phyloP scores from a whole-genome alignment of 92 coral and sea anemone genomes.

The Anthopleura xanthogrammica region DNA sequence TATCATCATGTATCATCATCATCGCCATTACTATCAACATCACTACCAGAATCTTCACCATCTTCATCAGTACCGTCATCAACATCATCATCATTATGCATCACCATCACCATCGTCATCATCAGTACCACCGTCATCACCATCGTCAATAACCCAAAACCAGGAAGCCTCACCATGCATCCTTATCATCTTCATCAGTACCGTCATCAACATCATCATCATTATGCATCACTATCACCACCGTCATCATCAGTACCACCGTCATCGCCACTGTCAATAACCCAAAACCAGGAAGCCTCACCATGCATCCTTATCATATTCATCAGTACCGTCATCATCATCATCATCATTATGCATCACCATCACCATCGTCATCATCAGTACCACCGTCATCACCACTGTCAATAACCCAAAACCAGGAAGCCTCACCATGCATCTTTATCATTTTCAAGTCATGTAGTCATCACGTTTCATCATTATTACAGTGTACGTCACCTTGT shows the following conservation, averaged over 20 bases:
- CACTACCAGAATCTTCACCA: not conserved
- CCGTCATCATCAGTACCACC: not conserved
- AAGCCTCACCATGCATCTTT: no score
- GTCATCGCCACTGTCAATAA: not conserved
- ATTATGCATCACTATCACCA: not conserved
- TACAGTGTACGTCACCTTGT: no score
- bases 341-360: no score
- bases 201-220: not conserved
- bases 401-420: not conserved
- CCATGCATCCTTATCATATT: no score
- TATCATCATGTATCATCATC: not conserved
- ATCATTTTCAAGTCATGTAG: no score
- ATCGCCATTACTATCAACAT: not conserved
- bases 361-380: constrained; percentile 6
- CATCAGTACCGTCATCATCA: not conserved
- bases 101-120: not conserved
- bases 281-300: no score
- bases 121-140: not conserved
- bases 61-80: not conserved
- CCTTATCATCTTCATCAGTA: not conserved
- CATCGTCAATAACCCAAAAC: no score
- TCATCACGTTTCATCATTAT: no score
- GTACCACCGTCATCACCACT: not conserved
- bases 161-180: no score
- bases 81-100: not conserved